A percentile compares a stretch with the other conserved stretches of the same genome.
Conservation (phyloP, 2,888 invertebrate genomes). For the Lamproptera curius region DNA sequence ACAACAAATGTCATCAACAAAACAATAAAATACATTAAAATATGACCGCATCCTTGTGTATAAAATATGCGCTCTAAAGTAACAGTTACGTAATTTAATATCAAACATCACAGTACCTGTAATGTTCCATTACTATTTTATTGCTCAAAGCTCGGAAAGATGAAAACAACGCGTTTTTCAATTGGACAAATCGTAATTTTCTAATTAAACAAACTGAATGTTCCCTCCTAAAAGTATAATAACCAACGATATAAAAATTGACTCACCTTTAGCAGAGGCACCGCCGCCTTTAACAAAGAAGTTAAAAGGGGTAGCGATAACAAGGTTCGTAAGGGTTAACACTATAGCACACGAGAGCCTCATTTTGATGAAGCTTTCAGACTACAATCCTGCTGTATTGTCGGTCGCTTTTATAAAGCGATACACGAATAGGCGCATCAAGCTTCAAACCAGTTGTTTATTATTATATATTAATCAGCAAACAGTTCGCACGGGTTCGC, state of each 20-base stretch:
- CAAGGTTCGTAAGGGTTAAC: constrained; percentile 46
- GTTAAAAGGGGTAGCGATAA: constrained; percentile 55
- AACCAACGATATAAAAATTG: not conserved
- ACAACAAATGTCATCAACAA: too few species aligned
- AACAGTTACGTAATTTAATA: too few species aligned
- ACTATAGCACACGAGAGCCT: constrained; percentile 59
- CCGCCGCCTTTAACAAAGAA: constrained; percentile 63
- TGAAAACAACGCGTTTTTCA: too few species aligned
- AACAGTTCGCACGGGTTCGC: constrained; percentile 51
- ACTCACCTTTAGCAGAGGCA: constrained; percentile 54
- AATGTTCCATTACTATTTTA: too few species aligned
- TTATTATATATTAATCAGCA: constrained; percentile 64
- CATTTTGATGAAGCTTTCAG: constrained; percentile 65
- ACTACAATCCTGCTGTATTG: constrained; percentile 54
- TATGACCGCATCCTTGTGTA: too few species aligned
- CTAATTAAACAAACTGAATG: too few species aligned
- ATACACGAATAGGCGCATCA: constrained; percentile 63
- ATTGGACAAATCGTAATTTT: too few species aligned
- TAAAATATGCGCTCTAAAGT: too few species aligned
- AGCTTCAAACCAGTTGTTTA: constrained; percentile 71
- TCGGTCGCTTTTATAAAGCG: constrained; percentile 69
- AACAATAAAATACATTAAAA: too few species aligned
- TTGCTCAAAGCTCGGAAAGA: too few species aligned
- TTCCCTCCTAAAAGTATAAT: too few species aligned
- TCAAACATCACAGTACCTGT: too few species aligned